phyloP scores from a whole-genome alignment of 1,140 invertebrate genomes.

The Cherax quadricarinatus region DNA sequence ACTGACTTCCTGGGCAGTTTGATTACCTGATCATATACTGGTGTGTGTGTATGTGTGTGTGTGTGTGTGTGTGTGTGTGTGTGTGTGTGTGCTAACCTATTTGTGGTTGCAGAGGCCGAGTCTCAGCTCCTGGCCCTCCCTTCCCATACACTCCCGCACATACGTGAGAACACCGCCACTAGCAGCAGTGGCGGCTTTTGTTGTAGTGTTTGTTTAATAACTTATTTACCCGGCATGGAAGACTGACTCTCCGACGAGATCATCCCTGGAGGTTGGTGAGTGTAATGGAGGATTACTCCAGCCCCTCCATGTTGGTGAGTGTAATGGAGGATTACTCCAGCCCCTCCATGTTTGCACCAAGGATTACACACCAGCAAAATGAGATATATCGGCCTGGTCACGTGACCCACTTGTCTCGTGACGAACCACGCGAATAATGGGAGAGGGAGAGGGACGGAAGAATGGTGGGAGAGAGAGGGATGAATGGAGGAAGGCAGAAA shows the following conservation, averaged over 20 bases:
- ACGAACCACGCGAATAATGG: background rate
- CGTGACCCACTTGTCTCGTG: conserved; percentile 27
- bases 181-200: background rate
- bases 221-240: background rate
- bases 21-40: too few relatives aligned
- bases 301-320: conserved; percentile 7
- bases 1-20: too few relatives aligned
- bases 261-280: background rate
- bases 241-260: background rate
- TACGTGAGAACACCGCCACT: too few relatives aligned
- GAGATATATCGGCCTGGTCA: conserved; percentile 21
- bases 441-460: conserved; percentile 1
- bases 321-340: conserved; percentile 10
- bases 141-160: background rate
- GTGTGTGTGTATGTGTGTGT: too few relatives aligned
- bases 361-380: conserved; percentile 36
- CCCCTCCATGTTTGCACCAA: background rate
- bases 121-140: too few relatives aligned
- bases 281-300: conserved; percentile 14
- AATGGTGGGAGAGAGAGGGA: background rate
- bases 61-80: too few relatives aligned
- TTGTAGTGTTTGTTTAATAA: conserved; percentile 17
- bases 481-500: background rate
- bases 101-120: too few relatives aligned
- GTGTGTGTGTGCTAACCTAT: too few relatives aligned